Conservation (phyloP, 2,888 invertebrate species). For the Scaptomyza parva region DNA sequence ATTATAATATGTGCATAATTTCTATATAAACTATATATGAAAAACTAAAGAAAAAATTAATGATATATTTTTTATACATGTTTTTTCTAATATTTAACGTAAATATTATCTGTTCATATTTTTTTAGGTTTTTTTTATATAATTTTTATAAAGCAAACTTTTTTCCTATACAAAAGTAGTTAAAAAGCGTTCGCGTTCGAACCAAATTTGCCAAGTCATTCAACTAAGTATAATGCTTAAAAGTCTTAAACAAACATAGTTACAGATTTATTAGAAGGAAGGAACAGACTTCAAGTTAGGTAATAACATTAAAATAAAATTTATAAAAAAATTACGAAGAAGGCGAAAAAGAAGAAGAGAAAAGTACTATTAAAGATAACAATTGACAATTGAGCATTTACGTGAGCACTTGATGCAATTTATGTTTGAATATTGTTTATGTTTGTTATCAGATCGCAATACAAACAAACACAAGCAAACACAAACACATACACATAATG, state of each 20-base stretch:
- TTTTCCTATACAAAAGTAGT: not conserved
- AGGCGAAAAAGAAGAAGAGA: not conserved
- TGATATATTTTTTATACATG: too few species aligned
- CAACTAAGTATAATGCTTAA: not conserved
- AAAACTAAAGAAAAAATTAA: too few species aligned
- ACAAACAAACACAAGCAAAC: conserved; percentile 13
- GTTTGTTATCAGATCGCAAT: conserved; percentile 48
- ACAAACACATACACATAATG: conserved; percentile 1
- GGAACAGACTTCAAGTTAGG: not conserved
- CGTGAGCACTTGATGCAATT: conserved; percentile 53
- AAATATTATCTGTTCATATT: too few species aligned
- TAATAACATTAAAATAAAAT: conserved; percentile 2
- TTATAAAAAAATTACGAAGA: not conserved
- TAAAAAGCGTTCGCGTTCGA: too few species aligned
- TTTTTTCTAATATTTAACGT: too few species aligned
- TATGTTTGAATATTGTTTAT: conserved; percentile 68
- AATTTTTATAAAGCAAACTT: too few species aligned
- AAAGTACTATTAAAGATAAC: conserved; percentile 1
- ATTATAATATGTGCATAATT: too few species aligned
- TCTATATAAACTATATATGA: too few species aligned
- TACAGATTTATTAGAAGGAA: not conserved
- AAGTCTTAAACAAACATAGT: conserved; percentile 2
- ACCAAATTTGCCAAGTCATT: too few species aligned
- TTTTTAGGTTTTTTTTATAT: too few species aligned
- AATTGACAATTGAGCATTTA: conserved; percentile 35